phyloP scores from a whole-genome alignment of 2,797 vertebrate genomes.

The Diplodus puntazzo region DNA sequence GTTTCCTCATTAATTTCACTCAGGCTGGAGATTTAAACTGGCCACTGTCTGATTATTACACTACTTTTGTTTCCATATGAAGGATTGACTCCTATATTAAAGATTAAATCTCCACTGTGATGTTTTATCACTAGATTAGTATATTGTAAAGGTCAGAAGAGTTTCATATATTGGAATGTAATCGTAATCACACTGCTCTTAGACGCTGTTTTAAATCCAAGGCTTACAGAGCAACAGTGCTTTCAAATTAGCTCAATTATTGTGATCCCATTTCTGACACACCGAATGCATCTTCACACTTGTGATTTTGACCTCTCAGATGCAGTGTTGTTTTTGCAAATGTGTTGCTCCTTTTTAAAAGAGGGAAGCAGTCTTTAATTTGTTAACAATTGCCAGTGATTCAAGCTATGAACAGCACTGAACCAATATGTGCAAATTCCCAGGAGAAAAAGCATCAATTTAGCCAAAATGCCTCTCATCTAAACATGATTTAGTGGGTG shows the following conservation, averaged over 20 bases:
- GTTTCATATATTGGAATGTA: conserved; percentile 2
- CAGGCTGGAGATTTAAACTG: background rate
- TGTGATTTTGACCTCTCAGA: conserved; percentile 4
- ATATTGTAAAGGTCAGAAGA: conserved; percentile 20
- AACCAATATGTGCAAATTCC: conserved; percentile 16
- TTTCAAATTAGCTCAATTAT: conserved; percentile 7
- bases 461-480: conserved; percentile 48
- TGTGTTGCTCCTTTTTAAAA: conserved; percentile 1
- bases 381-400: conserved; percentile 19
- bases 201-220: conserved; percentile 1
- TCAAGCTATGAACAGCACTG: conserved; percentile 17
- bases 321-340: background rate
- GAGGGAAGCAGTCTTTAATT: conserved; percentile 7
- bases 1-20: conserved; percentile 17
- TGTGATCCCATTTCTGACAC: background rate
- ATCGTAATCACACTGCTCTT: background rate
- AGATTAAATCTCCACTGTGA: background rate
- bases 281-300: conserved; percentile 3
- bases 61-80: background rate
- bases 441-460: conserved; percentile 23
- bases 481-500: conserved; percentile 47
- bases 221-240: background rate
- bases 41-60: conserved; percentile 12
- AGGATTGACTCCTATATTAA: background rate
- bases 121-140: conserved; percentile 24